Base-by-base conservation (phyloP, 2,113 vertebrate genomes). In the Ceyx margarethae region DNA sequence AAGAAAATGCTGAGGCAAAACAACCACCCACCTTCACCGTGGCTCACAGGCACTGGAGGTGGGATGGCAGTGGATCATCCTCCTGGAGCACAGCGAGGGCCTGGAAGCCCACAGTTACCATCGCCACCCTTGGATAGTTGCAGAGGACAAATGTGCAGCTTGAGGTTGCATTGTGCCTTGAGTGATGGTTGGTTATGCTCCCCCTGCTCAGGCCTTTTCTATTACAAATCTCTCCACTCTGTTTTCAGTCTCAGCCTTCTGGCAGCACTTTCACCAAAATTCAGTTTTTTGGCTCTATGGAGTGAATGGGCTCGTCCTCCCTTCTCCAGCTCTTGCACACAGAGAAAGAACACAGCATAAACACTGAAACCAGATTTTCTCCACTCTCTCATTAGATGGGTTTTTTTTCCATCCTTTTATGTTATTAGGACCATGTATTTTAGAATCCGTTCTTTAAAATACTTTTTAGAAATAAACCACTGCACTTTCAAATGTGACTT, bases 61-160 rank as follows among this genome's bases (percentile, higher is more conserved):
- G 71, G 50, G 81, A 33, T 0, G 42, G 42, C 66, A 60, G 45
- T 26, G 11, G 43, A 67, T 46, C 0, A 3, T 22, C 54, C 35
- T 46, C 28, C 26, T 5, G 1, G 42, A 5, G 58, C 4, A 1
- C 29, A 66, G 57, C 3, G 2, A 31, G 1, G 3, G 62, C 17
- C 7, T 12, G 17, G 25, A 12, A 40, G 54, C 5, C 9, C 43
- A 26, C 35, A 67, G 31, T 8, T 13, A 5, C n/a, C 5, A 1
- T 4, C 26, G 15, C 81, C 37, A 14, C 21, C 4, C 1, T 2
- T 5, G 1, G 21, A 5, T 0, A 15, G 21, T 3, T 21, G 1
- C 33, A 42, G 72, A 25, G 68, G 4, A 19, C 22, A 14, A 54
- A 15, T 11, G 53, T 29, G 29, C 54, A 58, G 50, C 7, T 28